These are phyloP conservation scores for Hippoglossus hippoglossus DNA, from an alignment of 2,797 vertebrate genomes.

Conservation along the genomic window DNA sequence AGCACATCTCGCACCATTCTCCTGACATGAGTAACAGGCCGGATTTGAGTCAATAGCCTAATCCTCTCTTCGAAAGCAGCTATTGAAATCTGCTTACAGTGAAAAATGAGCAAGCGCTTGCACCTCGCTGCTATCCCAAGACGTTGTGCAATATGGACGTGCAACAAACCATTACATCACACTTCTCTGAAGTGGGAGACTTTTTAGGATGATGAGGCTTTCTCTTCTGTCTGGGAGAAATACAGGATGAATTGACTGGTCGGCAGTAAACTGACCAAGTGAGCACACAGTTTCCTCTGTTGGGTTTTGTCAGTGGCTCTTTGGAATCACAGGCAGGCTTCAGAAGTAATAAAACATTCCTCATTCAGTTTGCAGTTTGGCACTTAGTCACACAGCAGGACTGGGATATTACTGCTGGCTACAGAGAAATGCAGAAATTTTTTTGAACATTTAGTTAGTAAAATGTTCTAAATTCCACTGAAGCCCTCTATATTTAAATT, in stretches of 20 bases:
- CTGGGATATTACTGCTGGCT: not conserved
- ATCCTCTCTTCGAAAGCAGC: not conserved
- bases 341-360: constrained; percentile 62
- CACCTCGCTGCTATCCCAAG: constrained; percentile 43
- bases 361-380: constrained; percentile 62
- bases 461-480: constrained; percentile 17
- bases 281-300: constrained; percentile 53
- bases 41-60: not conserved
- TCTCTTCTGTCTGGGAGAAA: constrained; percentile 56
- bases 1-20: constrained; percentile 10
- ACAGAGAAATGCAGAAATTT: constrained; percentile 15
- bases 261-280: constrained; percentile 43
- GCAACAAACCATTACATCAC: constrained; percentile 58
- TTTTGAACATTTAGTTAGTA: constrained; percentile 26
- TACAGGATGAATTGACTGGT: constrained; percentile 50
- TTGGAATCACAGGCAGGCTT: constrained; percentile 62
- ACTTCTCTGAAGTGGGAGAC: constrained; percentile 50
- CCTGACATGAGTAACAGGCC: not conserved
- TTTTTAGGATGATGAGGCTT: constrained; percentile 43
- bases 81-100: constrained; percentile 41
- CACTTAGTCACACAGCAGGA: constrained; percentile 29
- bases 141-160: constrained; percentile 43
- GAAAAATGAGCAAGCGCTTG: constrained; percentile 45
- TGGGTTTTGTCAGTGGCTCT: constrained; percentile 42
- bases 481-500: not conserved